Base-by-base conservation (phyloP, 2,113 vertebrate species). In the Trochalopteron elliotii region DNA sequence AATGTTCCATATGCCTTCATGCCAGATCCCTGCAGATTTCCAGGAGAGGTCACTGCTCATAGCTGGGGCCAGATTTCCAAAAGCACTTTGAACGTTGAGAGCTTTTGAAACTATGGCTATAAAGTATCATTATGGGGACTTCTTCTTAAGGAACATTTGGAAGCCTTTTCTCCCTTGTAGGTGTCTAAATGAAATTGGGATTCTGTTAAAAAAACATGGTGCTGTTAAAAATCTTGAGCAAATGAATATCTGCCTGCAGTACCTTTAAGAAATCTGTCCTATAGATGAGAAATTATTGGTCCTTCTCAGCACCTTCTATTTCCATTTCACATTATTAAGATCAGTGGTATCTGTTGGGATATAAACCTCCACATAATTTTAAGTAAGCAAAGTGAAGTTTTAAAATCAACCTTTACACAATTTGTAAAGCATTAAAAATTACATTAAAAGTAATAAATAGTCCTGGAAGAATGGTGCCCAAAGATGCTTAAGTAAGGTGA, bases 1-100 rank as follows among this genome's bases (percentile, higher is more conserved):
- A 75, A 17, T 40, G 65, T 78, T 94, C 93, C 78, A 61, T 80
- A 49, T 70, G 84, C 44, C 63, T 72, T 81, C 87, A 24, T 87
- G 59, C 37, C 63, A 83, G 30, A 86, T 91, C 90, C 80, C 83
- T 49, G 27, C 23, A 81, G 91, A 86, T 83, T 83, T 96, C 71
- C 82, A 64, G 63, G n/a, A 88, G 90, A 77, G 90, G 85, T 93
- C 94, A 88, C 59, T 77, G 76, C 47, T 85, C 71, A 80, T 82
- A 96, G 47, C 87, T 96, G 92, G 79, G 71, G 55, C 33, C 75
- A 86, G 22, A 83, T 91, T 93, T 96, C 79, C 78, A 96, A 90
- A 92, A 96, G 7, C 56, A 57, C 33, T 94, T 86, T 91, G 78
- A 83, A 81, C 44, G n/a, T 7, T 77, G 70, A 94, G 59, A 76